These are phyloP conservation scores for Amiota communis DNA, from an alignment of 2,888 invertebrate genomes.

Conservation along the genomic window DNA sequence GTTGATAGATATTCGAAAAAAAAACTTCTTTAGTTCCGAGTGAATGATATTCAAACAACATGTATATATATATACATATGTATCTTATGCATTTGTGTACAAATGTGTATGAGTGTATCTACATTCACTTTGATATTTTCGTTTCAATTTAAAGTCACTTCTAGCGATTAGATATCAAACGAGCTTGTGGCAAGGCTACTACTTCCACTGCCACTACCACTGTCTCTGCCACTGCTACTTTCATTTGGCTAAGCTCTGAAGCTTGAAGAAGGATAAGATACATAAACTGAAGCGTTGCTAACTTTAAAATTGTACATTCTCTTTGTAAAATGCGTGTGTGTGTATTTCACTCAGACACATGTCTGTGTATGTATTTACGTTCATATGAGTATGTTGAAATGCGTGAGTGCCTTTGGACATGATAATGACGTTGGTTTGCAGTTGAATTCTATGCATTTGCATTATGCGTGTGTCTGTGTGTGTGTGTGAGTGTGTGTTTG, in stretches of 20 bases:
- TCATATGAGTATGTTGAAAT: not conserved
- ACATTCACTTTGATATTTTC: conserved; percentile 63
- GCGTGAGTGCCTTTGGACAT: conserved; percentile 43
- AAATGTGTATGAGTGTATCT: not conserved
- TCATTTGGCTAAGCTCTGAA: not conserved
- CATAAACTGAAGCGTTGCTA: conserved; percentile 16
- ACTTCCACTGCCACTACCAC: not conserved
- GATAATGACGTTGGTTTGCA: conserved; percentile 58
- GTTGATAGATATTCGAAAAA: too few species aligned
- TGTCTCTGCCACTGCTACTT: not conserved
- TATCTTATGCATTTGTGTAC: too few species aligned
- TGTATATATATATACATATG: too few species aligned
- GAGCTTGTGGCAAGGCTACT: conserved; percentile 27
- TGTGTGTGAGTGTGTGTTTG: conserved; percentile 30
- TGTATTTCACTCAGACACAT: conserved; percentile 23
- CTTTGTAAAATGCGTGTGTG: conserved; percentile 6
- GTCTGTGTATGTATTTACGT: too few species aligned
- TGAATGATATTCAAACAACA: too few species aligned
- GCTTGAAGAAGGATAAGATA: conserved; percentile 16
- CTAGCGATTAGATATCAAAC: conserved; percentile 60
- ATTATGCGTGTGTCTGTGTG: conserved; percentile 36
- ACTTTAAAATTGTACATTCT: conserved; percentile 25
- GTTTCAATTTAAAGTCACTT: conserved; percentile 61
- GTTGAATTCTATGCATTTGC: conserved; percentile 50
- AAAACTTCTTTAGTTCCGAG: too few species aligned